Evolutionary conservation across 2,888 invertebrate species (phyloP).

Genomic region (Congeria kusceri): DNA sequence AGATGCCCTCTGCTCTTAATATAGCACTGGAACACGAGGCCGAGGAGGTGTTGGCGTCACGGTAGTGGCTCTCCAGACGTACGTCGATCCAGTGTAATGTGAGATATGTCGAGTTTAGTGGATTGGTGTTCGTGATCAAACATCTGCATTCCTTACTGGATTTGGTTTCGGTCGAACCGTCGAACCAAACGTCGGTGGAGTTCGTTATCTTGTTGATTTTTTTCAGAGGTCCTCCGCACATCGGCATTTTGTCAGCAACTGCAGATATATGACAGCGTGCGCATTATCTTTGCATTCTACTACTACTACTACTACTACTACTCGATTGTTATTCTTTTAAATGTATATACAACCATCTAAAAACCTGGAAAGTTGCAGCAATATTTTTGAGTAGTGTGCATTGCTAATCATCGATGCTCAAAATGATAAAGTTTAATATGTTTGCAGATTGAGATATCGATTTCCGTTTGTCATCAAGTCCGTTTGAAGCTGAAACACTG

Average conservation of each 20-base stretch:
- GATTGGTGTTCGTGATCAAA: background rate
- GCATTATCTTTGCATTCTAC: no score
- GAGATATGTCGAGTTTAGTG: background rate
- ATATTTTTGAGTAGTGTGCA: no score
- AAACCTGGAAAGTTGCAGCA: no score
- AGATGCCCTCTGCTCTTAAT: background rate
- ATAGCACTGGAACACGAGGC: background rate
- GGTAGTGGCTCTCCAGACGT: constrained; percentile 1
- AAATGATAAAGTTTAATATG: no score
- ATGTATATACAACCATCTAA: no score
- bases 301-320: no score
- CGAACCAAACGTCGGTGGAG: constrained; percentile 20
- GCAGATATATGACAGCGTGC: background rate
- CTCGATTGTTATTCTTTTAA: no score
- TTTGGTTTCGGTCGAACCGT: constrained; percentile 27
- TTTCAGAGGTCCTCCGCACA: background rate
- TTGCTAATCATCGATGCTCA: no score
- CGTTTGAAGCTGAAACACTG: no score
- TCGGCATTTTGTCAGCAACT: background rate
- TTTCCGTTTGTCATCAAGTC: no score
- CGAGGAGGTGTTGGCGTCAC: background rate
- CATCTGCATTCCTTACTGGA: constrained; percentile 36
- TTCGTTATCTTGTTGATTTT: background rate
- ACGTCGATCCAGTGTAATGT: background rate
- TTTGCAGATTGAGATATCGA: no score